These are phyloP conservation scores for Drosophila tanythrix DNA, from an alignment of 2,888 invertebrate species.

Conservation along the genomic window DNA sequence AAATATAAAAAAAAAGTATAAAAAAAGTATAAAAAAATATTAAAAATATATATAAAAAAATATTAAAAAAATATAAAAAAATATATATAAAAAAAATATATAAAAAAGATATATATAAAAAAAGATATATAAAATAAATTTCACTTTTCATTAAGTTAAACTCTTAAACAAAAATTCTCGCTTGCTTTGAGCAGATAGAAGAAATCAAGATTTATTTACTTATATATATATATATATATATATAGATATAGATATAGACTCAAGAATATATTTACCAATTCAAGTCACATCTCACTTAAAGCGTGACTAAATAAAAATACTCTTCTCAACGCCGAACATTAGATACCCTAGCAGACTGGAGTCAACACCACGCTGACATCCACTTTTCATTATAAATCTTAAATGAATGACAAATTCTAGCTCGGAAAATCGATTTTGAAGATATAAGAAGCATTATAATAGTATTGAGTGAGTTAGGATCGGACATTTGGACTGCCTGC, in stretches of 20 bases:
- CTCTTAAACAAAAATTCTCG: fast-evolving
- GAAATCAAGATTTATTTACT: background rate
- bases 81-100: too few species aligned
- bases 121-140: too few species aligned
- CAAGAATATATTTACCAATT: background rate
- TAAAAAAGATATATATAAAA: too few species aligned
- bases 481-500: background rate
- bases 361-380: fast-evolving
- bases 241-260: background rate
- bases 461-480: background rate
- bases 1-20: too few species aligned
- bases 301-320: background rate
- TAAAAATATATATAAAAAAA: too few species aligned
- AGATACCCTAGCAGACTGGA: fast-evolving
- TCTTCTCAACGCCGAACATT: background rate
- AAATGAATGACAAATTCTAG: background rate
- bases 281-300: background rate
- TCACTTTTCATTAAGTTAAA: too few species aligned
- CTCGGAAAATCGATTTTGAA: background rate
- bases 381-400: background rate
- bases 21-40: too few species aligned
- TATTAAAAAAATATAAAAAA: too few species aligned
- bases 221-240: background rate
- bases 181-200: background rate
- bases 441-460: background rate